Evolutionary conservation across 2,113 vertebrate species (phyloP).

Genomic region (Australoheros scitulus): DNA sequence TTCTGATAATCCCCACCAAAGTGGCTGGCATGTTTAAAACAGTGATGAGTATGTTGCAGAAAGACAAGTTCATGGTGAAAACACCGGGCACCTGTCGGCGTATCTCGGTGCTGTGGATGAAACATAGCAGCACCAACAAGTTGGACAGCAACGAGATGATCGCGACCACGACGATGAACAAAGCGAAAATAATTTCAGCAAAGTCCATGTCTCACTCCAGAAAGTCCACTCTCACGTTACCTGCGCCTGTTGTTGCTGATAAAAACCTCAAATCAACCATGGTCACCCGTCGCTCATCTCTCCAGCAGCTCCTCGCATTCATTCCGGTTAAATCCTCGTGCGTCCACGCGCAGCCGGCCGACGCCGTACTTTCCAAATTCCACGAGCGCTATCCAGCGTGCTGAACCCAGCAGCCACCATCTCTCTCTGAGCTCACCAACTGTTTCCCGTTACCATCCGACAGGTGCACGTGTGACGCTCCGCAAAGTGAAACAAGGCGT

Average conservation of each 20-base stretch:
- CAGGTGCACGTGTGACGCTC: not conserved
- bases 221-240: constrained; percentile 50
- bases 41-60: constrained; percentile 86
- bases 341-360: constrained; percentile 16
- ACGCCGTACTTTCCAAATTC: constrained; percentile 47
- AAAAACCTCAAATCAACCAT: constrained; percentile 53
- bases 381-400: constrained; percentile 84
- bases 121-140: constrained; percentile 86
- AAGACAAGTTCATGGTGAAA: constrained; percentile 85
- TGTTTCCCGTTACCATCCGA: constrained; percentile 14
- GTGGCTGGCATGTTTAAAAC: constrained; percentile 86
- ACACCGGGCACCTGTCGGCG: constrained; percentile 85
- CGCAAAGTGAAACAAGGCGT: not conserved
- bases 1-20: constrained; percentile 78
- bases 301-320: constrained; percentile 3
- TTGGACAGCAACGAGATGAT: constrained; percentile 84
- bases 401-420: constrained; percentile 72
- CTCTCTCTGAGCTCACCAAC: constrained; percentile 29
- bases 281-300: constrained; percentile 28
- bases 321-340: constrained; percentile 34
- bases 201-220: constrained; percentile 86
- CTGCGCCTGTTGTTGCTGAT: constrained; percentile 32
- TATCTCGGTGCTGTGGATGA: constrained; percentile 85
- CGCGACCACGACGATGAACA: constrained; percentile 84
- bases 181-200: constrained; percentile 81